These are phyloP conservation scores for Acronicta psi DNA, from an alignment of 2,888 invertebrate genomes.

Conservation along the genomic window DNA sequence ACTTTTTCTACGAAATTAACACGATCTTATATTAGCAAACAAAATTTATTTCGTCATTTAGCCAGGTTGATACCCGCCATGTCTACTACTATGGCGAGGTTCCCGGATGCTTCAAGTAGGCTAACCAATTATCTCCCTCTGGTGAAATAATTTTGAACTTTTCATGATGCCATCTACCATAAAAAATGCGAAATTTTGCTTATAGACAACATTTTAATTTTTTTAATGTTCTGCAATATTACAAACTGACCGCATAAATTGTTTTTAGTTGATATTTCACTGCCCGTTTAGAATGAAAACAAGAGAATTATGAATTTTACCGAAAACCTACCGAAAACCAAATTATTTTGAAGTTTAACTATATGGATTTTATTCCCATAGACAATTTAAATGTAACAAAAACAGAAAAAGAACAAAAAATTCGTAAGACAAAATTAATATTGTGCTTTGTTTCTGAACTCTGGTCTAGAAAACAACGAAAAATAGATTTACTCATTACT, in stretches of 20 bases:
- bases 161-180: constrained; percentile 78
- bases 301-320: too few relatives aligned
- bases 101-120: constrained; percentile 91
- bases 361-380: constrained; percentile 13
- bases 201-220: constrained; percentile 54
- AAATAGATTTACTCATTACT: too few relatives aligned
- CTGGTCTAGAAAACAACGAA: too few relatives aligned
- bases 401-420: too few relatives aligned
- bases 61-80: constrained; percentile 93
- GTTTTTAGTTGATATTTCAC: background rate
- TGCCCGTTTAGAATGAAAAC: background rate
- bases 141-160: constrained; percentile 75
- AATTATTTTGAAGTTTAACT: too few relatives aligned
- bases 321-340: too few relatives aligned
- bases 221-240: constrained; percentile 19
- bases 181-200: constrained; percentile 66
- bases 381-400: too few relatives aligned
- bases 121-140: constrained; percentile 88
- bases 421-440: too few relatives aligned
- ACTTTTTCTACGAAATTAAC: constrained; percentile 87
- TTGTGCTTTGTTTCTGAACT: too few relatives aligned
- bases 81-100: constrained; percentile 93
- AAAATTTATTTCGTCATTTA: constrained; percentile 90
- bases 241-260: constrained; percentile 14
- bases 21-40: constrained; percentile 89